Evolutionary conservation across 2,888 invertebrate species (phyloP).

Genomic region (Coelinius sp.): DNA sequence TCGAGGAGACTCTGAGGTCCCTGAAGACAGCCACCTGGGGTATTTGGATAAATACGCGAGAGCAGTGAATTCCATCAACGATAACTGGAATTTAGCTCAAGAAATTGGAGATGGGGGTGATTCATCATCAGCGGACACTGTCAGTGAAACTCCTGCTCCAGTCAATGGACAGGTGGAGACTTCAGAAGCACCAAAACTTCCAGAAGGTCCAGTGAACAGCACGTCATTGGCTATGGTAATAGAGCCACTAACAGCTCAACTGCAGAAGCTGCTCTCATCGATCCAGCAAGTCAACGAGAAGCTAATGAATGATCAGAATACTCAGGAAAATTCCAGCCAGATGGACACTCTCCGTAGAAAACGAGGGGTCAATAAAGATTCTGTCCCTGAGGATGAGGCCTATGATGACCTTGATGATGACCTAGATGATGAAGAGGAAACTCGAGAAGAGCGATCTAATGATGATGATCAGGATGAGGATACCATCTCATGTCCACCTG

Average conservation of each 20-base stretch:
- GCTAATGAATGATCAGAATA: constrained; percentile 42
- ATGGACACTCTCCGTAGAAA: neutral
- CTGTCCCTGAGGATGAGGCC: constrained; percentile 10
- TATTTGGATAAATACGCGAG: constrained; percentile 48
- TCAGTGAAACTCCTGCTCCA: neutral
- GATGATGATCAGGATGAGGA: neutral
- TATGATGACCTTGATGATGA: constrained; percentile 13
- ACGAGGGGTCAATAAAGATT: constrained; percentile 1
- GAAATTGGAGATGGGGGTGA: neutral
- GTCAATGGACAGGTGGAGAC: neutral
- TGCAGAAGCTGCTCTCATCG: constrained; percentile 50
- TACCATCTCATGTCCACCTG: neutral
- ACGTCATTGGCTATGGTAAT: constrained; percentile 50
- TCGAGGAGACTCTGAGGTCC: constrained; percentile 34
- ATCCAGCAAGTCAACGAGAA: constrained; percentile 52
- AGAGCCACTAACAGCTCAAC: constrained; percentile 50
- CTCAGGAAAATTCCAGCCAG: neutral
- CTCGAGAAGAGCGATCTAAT: neutral
- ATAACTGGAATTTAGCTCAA: neutral
- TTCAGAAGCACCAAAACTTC: neutral
- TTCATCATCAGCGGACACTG: constrained; percentile 10
- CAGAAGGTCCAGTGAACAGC: neutral
- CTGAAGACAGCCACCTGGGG: constrained; percentile 31
- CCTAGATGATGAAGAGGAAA: constrained; percentile 2
- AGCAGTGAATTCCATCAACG: constrained; percentile 28